Conservation (phyloP, 1,140 invertebrate genomes). For the Caerostris extrusa region DNA sequence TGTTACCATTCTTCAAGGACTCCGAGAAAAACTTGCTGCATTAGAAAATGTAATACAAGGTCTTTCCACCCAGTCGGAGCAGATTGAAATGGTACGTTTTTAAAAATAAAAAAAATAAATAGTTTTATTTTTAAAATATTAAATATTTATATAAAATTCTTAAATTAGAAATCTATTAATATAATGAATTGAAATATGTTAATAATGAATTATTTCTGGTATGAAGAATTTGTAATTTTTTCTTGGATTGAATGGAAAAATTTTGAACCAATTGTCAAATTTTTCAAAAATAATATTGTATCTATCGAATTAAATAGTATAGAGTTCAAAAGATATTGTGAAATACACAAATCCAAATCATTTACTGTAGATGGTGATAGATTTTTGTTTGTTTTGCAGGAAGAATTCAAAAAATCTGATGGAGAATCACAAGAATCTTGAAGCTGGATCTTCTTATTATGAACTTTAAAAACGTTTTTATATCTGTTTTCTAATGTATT, state of each 20-base stretch:
- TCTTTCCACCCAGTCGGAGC: conserved; percentile 26
- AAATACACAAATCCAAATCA: too few relatives aligned
- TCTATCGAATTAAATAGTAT: too few relatives aligned
- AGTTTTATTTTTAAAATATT: neutral
- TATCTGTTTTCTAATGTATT: conserved; percentile 35
- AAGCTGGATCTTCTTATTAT: neutral
- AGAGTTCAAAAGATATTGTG: too few relatives aligned
- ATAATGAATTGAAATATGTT: too few relatives aligned
- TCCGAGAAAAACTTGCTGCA: conserved; percentile 23
- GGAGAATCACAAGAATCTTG: neutral
- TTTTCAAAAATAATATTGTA: too few relatives aligned
- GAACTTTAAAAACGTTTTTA: conserved; percentile 29
- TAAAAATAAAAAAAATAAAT: neutral
- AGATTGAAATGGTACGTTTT: conserved; percentile 73
- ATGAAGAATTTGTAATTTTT: too few relatives aligned
- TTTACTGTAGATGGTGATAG: neutral
- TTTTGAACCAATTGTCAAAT: too few relatives aligned
- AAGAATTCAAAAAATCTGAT: neutral
- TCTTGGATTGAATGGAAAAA: too few relatives aligned
- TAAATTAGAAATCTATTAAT: too few relatives aligned
- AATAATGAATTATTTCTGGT: too few relatives aligned
- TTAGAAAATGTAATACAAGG: conserved; percentile 54
- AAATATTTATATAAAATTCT: too few relatives aligned
- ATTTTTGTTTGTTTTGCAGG: neutral
- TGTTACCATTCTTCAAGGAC: neutral